Evolutionary conservation across 1,140 invertebrate species (phyloP).

Genomic region (Temnothorax longispinosus): DNA sequence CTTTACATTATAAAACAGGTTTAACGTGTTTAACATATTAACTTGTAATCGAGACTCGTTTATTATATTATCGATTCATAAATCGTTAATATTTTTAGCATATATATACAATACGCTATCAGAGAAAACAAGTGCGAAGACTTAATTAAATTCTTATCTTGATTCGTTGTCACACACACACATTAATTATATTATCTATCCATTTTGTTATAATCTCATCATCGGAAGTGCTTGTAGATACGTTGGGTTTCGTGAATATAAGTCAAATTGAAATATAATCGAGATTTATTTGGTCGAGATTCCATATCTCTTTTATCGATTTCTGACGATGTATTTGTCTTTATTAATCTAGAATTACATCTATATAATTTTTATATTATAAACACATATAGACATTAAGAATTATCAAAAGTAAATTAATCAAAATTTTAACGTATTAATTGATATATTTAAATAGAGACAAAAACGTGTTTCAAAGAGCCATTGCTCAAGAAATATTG

Average conservation of each 20-base stretch:
- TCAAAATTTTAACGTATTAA: background rate
- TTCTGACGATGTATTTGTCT: background rate
- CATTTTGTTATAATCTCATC: background rate
- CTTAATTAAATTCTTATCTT: conserved; percentile 16
- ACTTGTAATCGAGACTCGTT: background rate
- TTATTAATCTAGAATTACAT: background rate
- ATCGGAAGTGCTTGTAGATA: background rate
- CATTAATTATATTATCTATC: background rate
- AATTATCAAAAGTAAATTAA: background rate
- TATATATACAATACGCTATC: background rate
- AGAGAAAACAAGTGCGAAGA: background rate
- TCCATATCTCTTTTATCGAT: background rate
- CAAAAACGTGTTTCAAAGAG: background rate
- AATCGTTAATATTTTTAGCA: background rate
- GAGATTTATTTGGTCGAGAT: background rate
- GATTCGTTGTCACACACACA: background rate
- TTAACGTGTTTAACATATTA: background rate
- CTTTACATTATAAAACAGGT: background rate
- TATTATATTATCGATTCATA: background rate
- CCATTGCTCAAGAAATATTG: background rate
- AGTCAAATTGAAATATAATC: conserved; percentile 7
- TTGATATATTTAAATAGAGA: background rate
- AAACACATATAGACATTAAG: background rate
- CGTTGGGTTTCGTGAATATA: background rate
- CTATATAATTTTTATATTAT: background rate